Conservation (phyloP, 1,140 invertebrate genomes). For the Platorchestia sp. region DNA sequence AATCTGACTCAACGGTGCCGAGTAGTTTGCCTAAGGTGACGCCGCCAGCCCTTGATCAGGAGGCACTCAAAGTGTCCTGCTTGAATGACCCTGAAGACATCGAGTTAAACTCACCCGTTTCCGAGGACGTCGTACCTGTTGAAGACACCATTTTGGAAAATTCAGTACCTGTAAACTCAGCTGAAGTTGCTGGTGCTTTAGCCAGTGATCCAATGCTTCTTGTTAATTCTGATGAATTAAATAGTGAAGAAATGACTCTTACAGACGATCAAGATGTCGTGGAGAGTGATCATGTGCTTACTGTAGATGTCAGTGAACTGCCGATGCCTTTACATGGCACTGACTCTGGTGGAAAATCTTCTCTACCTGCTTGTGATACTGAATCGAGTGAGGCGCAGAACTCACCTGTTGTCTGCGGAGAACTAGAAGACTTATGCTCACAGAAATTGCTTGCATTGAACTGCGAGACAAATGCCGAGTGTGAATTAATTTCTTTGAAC, state of each 20-base stretch:
- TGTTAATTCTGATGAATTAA: background rate
- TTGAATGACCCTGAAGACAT: background rate
- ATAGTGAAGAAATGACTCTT: background rate
- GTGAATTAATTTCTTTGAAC: background rate
- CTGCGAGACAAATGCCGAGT: background rate
- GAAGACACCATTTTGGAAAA: background rate
- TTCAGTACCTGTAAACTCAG: background rate
- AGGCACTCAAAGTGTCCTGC: background rate
- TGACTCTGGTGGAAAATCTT: background rate
- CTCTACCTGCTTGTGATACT: no score
- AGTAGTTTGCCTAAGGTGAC: background rate
- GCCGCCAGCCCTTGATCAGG: background rate
- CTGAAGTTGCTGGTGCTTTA: background rate
- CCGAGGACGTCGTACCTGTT: background rate
- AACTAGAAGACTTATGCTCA: background rate
- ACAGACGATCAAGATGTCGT: background rate
- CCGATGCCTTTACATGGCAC: background rate
- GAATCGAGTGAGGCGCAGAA: background rate
- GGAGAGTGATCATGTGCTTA: background rate
- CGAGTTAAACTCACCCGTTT: background rate
- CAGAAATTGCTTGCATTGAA: background rate
- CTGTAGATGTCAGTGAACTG: background rate
- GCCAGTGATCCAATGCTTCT: background rate
- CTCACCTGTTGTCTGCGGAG: background rate
- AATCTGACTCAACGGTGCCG: background rate